phyloP scores from a whole-genome alignment of 2,113 vertebrate genomes.

The Monopterus albus region DNA sequence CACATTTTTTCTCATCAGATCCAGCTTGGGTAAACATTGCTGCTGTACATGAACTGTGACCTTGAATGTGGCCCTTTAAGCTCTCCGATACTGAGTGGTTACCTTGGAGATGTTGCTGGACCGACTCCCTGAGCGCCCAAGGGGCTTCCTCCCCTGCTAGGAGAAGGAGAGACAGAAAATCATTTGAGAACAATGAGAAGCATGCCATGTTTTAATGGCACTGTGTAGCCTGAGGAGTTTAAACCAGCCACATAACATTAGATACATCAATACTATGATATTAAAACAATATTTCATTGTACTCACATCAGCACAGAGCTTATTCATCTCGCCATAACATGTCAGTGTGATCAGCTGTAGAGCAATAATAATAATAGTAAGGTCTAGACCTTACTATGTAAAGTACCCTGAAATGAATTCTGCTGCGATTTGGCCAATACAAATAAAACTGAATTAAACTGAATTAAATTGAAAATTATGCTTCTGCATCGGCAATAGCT shows the following conservation, averaged over 20 bases:
- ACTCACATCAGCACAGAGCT: background rate
- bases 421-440: too few relatives aligned
- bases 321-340: background rate
- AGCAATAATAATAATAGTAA: too few relatives aligned
- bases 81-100: constrained; percentile 15
- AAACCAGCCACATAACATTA: background rate
- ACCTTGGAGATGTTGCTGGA: constrained; percentile 98
- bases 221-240: background rate
- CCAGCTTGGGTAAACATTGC: constrained; percentile 11
- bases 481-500: too few relatives aligned
- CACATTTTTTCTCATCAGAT: constrained; percentile 4
- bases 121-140: constrained; percentile 90
- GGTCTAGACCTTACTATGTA: too few relatives aligned
- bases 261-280: background rate
- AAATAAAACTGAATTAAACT: too few relatives aligned
- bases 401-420: too few relatives aligned
- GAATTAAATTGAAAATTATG: too few relatives aligned
- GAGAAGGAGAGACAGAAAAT: constrained; percentile 45
- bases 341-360: background rate
- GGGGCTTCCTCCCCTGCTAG: constrained; percentile 90
- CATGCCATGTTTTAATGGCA: constrained; percentile 20
- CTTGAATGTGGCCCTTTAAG: constrained; percentile 16
- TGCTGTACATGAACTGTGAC: constrained; percentile 16
- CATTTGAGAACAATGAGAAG: constrained; percentile 11
- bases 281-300: constrained; percentile 8